Base-by-base conservation (phyloP, 2,113 vertebrate species). In the Microcebus jonahi region DNA sequence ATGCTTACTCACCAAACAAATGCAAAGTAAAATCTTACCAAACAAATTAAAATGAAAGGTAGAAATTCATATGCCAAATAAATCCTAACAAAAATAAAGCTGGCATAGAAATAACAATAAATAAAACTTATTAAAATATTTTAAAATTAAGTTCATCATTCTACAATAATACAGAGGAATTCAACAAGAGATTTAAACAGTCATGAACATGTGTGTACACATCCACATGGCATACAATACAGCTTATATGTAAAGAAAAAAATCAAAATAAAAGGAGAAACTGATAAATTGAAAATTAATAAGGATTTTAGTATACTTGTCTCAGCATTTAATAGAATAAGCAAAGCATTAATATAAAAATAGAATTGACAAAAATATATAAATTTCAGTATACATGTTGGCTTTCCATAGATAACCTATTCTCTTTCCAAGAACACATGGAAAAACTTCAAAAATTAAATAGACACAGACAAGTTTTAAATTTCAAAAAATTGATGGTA, bases 11-110 rank as follows among this genome's bases (percentile, higher is more conserved):
- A 76, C n/a, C 82, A 86, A 73, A 91, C 34, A 39, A 4, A 48
- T 10, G 50, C 79, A 91, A 94, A 91, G 61, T 77, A 87, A 83
- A 92, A 82, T 48, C n/a, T 91, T 17, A 65, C 48, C 11, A 42
- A 90, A 80, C 81, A 4, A 87, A 18, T 36, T 8, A 87, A 77
- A 88, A 88, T 39, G 59, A 75, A 91, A 76, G 59, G 50, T 23
- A 91, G 57, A 91, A 92, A 84, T 89, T 81, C 23, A 80, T 21
- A 92, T 42, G 45, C 20, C 39, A 67, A 9, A 48, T 34, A 17
- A 97, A 85, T 71, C 55, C 3, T 20, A 96, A 87, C 67, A 83
- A 95, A 92, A 95, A 91, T 42, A 81, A 88, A 85, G 34, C 31
- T 82, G n/a, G 29, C 29, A 81, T 3, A 91, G 53, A 71, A 96